phyloP scores from a whole-genome alignment of 2,113 vertebrate species.

The Pycnonotus jocosus region DNA sequence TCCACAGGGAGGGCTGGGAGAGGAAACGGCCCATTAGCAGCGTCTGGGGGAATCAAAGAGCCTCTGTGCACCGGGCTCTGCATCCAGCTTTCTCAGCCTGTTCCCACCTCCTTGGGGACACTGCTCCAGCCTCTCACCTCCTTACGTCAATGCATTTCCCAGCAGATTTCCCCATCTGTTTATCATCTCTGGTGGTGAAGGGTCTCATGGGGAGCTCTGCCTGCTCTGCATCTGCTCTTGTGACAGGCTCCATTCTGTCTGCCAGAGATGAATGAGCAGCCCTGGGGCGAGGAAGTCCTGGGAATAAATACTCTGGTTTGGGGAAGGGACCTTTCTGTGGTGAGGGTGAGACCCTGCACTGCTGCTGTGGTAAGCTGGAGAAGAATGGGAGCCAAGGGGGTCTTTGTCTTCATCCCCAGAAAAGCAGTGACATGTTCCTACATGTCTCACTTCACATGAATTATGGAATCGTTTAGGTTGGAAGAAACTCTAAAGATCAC shows the following conservation, averaged over 20 bases:
- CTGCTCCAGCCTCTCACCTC: conserved; percentile 46
- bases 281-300: conserved; percentile 21
- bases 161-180: conserved; percentile 63
- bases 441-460: neutral
- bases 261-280: neutral
- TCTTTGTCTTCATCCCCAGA: conserved; percentile 3
- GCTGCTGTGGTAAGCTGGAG: neutral
- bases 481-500: neutral
- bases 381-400: conserved; percentile 23
- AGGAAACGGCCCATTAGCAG: conserved; percentile 44
- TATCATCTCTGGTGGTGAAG: conserved; percentile 48
- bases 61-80: neutral
- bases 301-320: conserved; percentile 21
- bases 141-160: conserved; percentile 56
- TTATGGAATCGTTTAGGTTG: neutral
- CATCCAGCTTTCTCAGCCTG: conserved; percentile 3
- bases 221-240: conserved; percentile 49
- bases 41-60: conserved; percentile 7
- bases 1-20: neutral
- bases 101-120: conserved; percentile 18
- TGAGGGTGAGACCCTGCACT: neutral
- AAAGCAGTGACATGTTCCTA: neutral
- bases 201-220: conserved; percentile 43
- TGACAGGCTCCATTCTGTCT: conserved; percentile 60
- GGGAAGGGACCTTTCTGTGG: neutral